Evolutionary conservation across 1,140 invertebrate genomes (phyloP).

Genomic region (Zaprionus inermis): DNA sequence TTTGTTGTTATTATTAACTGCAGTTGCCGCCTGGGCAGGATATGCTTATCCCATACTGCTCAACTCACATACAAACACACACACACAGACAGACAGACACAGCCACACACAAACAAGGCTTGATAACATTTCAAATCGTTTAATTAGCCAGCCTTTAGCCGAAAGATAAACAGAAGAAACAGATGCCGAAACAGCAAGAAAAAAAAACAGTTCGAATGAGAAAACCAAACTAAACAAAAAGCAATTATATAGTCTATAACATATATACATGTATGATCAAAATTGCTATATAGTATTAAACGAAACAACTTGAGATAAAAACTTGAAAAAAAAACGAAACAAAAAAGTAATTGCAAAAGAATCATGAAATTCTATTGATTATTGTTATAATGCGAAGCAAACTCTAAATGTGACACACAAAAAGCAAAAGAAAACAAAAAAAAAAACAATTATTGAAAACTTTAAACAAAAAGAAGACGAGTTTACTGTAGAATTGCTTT

Average conservation of each 20-base stretch:
- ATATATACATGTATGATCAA: constrained; percentile 39
- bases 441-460: constrained; percentile 27
- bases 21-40: constrained; percentile 28
- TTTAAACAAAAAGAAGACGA: constrained; percentile 24
- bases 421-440: constrained; percentile 31
- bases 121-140: constrained; percentile 26
- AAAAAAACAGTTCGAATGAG: background rate
- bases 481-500: constrained; percentile 41
- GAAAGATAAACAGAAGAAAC: constrained; percentile 25
- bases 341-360: constrained; percentile 73
- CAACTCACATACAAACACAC: constrained; percentile 31
- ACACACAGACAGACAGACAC: constrained; percentile 13
- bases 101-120: constrained; percentile 7
- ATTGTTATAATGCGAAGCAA: constrained; percentile 83
- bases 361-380: constrained; percentile 79
- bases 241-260: constrained; percentile 49
- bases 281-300: constrained; percentile 52
- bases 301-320: constrained; percentile 20
- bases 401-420: constrained; percentile 36
- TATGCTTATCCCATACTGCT: constrained; percentile 30
- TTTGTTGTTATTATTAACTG: constrained; percentile 36
- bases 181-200: background rate
- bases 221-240: constrained; percentile 32
- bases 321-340: background rate
- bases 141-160: constrained; percentile 27